phyloP scores from a whole-genome alignment of 2,888 invertebrate genomes.

The Nomada fabriciana region DNA sequence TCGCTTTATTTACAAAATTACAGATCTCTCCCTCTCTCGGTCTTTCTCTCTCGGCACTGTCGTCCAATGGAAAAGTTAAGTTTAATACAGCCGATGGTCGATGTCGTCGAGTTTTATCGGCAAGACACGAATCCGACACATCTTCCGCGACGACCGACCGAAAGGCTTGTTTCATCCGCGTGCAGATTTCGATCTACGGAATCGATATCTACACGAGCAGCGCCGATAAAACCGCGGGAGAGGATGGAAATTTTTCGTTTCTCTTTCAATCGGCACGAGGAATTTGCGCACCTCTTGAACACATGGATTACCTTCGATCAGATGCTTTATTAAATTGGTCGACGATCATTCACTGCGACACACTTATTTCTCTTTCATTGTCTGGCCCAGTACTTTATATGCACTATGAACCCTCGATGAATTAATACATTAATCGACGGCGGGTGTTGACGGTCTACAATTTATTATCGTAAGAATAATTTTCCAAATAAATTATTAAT shows the following conservation, averaged over 20 bases:
- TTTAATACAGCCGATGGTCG: neutral
- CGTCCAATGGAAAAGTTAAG: neutral
- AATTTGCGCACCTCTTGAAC: neutral
- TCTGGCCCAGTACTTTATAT: too few species aligned
- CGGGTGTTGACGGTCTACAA: too few species aligned
- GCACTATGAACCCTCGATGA: too few species aligned
- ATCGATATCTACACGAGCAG: slow-evolving; percentile 10
- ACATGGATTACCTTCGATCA: neutral
- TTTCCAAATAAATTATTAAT: too few species aligned
- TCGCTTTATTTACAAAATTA: slow-evolving; percentile 53
- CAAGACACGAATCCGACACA: slow-evolving; percentile 4
- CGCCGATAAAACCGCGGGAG: slow-evolving; percentile 21
- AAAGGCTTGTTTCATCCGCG: slow-evolving; percentile 11
- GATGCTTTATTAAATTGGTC: too few species aligned
- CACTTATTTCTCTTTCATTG: neutral
- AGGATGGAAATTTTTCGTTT: slow-evolving; percentile 42
- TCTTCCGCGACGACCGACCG: slow-evolving; percentile 3
- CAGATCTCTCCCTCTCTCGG: slow-evolving; percentile 2
- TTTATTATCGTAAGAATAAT: too few species aligned
- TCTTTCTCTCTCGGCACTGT: neutral
- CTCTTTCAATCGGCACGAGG: neutral
- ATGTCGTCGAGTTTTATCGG: slow-evolving; percentile 19
- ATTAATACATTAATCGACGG: too few species aligned
- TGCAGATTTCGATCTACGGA: slow-evolving; percentile 46
- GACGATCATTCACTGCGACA: neutral